A percentile compares a stretch with the other conserved stretches of the same genome.
Conservation (phyloP, 2,888 invertebrate genomes). For the Polymixis lichenea region DNA sequence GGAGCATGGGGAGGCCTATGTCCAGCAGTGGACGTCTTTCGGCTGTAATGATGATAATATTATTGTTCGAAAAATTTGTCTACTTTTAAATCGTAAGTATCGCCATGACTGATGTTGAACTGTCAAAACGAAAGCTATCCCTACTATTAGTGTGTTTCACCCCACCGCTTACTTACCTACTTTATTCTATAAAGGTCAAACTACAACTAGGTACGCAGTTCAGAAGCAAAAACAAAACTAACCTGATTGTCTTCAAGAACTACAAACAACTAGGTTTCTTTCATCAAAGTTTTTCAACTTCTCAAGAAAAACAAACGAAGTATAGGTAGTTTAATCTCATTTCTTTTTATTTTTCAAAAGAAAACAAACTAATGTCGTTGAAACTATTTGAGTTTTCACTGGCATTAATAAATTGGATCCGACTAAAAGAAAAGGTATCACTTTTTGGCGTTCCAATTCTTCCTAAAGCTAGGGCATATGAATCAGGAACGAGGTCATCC, state of each 20-base stretch:
- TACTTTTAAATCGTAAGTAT: no score
- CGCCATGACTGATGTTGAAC: no score
- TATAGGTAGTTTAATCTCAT: slow-evolving; percentile 14
- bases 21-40: no score
- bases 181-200: background rate
- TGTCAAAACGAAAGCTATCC: no score
- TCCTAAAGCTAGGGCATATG: background rate
- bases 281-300: slow-evolving; percentile 29
- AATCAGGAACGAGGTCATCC: background rate
- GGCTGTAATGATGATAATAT: no score
- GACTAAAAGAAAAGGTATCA: background rate
- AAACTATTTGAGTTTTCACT: slow-evolving; percentile 13
- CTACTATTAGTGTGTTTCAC: no score
- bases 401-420: slow-evolving; percentile 30
- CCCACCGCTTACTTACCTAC: no score
- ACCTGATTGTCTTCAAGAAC: slow-evolving; percentile 9
- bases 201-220: background rate
- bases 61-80: no score
- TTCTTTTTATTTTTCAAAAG: slow-evolving; percentile 20
- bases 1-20: no score
- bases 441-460: background rate
- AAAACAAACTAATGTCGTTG: slow-evolving; percentile 16
- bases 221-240: slow-evolving; percentile 16
- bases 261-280: background rate
- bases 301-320: slow-evolving; percentile 30